Percentiles rank a stretch among this genome's conserved stretches.
Evolutionary conservation across 2,888 invertebrate genomes (phyloP).

Genomic region (Tetranychus piercei): DNA sequence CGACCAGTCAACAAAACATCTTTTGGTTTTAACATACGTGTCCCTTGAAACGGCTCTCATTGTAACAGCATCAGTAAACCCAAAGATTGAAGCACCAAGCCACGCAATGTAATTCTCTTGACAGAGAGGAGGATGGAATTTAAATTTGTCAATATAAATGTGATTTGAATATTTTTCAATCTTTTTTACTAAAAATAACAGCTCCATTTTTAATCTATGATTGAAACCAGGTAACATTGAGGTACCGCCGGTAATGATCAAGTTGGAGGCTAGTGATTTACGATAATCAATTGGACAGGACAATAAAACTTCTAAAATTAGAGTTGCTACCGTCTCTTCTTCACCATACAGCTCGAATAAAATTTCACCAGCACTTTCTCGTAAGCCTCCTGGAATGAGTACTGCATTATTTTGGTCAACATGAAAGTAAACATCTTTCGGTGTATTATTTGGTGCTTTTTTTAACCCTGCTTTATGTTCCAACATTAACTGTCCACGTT

Average conservation of each 20-base stretch:
- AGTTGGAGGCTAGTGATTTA: slow-evolving; percentile 54
- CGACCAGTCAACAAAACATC: slow-evolving; percentile 17
- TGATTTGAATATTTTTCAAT: slow-evolving; percentile 43
- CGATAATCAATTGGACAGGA: slow-evolving; percentile 67
- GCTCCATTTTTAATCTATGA: slow-evolving; percentile 56
- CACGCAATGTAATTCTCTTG: slow-evolving; percentile 66
- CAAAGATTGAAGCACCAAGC: slow-evolving; percentile 65
- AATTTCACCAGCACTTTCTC: slow-evolving; percentile 65
- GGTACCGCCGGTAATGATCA: slow-evolving; percentile 70
- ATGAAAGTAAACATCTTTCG: slow-evolving; percentile 44
- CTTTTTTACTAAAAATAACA: slow-evolving; percentile 45
- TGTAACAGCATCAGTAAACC: slow-evolving; percentile 51
- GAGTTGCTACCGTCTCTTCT: slow-evolving; percentile 57
- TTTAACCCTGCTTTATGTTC: slow-evolving; percentile 11
- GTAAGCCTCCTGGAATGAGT: slow-evolving; percentile 46
- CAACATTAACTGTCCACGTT: slow-evolving; percentile 42
- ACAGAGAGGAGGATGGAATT: slow-evolving; percentile 60
- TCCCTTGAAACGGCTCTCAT: slow-evolving; percentile 55
- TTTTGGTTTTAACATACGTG: slow-evolving; percentile 20
- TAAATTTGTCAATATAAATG: slow-evolving; percentile 47
- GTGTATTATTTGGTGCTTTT: slow-evolving; percentile 29
- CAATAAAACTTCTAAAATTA: slow-evolving; percentile 61
- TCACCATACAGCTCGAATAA: slow-evolving; percentile 69
- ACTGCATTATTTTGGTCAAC: slow-evolving; percentile 45
- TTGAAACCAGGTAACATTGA: slow-evolving; percentile 63